Conservation (phyloP, 37 sponge, comb jelly and placozoan genomes). For the Petrosia ficiformis region DNA sequence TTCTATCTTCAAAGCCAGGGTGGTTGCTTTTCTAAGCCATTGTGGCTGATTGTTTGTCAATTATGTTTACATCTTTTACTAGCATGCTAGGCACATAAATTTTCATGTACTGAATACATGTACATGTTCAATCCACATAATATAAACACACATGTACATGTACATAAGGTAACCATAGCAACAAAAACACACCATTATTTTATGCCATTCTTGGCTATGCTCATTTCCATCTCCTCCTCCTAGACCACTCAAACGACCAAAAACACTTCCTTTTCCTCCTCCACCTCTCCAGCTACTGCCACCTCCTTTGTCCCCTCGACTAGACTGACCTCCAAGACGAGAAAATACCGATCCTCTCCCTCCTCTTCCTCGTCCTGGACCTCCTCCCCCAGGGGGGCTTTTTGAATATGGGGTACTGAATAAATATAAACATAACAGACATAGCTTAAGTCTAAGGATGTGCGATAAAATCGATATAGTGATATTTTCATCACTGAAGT, state of each 20-base stretch:
- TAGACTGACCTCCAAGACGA: neutral
- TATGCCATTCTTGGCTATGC: constrained; percentile 44
- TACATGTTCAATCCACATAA: no score
- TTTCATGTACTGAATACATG: no score
- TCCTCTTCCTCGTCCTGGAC: neutral
- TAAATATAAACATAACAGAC: neutral
- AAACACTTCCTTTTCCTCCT: neutral
- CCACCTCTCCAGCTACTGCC: neutral
- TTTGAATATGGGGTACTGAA: neutral
- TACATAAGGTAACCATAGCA: no score
- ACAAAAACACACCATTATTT: constrained; percentile 56
- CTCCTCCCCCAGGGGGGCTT: neutral
- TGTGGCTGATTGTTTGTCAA: no score
- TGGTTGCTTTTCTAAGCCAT: no score
- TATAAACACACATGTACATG: no score
- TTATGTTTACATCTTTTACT: no score
- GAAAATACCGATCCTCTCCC: neutral
- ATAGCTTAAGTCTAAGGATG: neutral
- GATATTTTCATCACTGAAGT: no score
- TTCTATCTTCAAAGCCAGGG: no score
- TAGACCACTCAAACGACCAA: constrained; percentile 9
- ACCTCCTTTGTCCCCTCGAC: neutral
- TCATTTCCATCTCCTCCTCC: constrained; percentile 2
- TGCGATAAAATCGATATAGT: no score
- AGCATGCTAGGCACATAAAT: no score